Evolutionary conservation across 2,113 vertebrate genomes (phyloP).

Genomic region (Chaenocephalus aceratus): DNA sequence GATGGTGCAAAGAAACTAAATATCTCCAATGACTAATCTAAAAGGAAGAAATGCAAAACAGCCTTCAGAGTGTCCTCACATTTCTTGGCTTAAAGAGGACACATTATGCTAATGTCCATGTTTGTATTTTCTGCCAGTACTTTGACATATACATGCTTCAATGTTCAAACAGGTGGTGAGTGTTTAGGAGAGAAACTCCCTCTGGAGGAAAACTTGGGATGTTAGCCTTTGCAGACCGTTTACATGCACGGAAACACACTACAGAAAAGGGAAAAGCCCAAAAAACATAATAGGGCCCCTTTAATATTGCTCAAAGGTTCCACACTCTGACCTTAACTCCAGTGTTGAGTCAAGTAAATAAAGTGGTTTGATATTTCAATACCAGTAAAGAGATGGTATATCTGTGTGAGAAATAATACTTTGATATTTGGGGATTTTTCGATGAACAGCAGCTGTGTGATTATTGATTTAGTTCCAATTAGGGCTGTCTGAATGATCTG

Average conservation of each 20-base stretch:
- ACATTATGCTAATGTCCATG: too few relatives aligned
- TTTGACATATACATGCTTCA: too few relatives aligned
- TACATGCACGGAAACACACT: too few relatives aligned
- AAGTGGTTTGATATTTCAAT: background rate
- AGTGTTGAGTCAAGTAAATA: background rate
- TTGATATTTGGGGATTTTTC: background rate
- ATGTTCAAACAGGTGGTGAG: too few relatives aligned
- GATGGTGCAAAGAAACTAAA: slow-evolving; percentile 36
- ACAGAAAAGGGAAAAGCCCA: too few relatives aligned
- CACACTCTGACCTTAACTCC: background rate
- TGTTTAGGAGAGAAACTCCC: too few relatives aligned
- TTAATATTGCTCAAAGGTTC: too few relatives aligned
- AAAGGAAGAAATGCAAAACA: slow-evolving; percentile 36
- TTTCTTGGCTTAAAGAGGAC: too few relatives aligned
- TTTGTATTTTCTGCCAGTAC: too few relatives aligned
- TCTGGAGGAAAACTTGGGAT: too few relatives aligned
- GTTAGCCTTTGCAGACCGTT: too few relatives aligned
- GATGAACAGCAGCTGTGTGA: slow-evolving; percentile 1
- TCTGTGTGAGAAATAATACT: background rate
- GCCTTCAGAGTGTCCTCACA: slow-evolving; percentile 2
- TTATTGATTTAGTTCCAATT: background rate
- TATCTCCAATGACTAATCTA: slow-evolving; percentile 34
- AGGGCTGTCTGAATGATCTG: background rate
- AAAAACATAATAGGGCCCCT: too few relatives aligned
- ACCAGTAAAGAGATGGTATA: background rate